Evolutionary conservation across 2,888 invertebrate species (phyloP).

Genomic region (Caenorhabditis virilis): DNA sequence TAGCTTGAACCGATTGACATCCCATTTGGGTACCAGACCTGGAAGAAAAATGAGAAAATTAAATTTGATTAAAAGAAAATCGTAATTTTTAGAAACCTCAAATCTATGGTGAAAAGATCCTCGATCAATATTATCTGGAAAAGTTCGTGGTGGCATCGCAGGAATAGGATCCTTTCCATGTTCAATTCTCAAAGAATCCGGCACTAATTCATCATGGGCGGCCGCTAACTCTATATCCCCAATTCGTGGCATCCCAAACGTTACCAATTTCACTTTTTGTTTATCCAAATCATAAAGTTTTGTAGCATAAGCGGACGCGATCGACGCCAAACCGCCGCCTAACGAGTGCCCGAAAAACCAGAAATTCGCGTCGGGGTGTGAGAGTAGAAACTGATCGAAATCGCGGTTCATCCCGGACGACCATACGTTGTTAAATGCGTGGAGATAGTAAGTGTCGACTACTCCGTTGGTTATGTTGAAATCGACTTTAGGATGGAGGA

Average conservation of each 20-base stretch:
- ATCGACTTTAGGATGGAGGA: slow-evolving; percentile 14
- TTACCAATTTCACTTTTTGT: slow-evolving; percentile 38
- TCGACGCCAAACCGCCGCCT: slow-evolving; percentile 61
- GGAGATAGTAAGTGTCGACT: slow-evolving; percentile 28
- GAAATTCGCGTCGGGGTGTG: slow-evolving; percentile 5
- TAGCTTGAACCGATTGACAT: slow-evolving; percentile 16
- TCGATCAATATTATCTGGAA: slow-evolving; percentile 19
- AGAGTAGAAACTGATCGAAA: slow-evolving; percentile 8
- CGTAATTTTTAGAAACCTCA: no score
- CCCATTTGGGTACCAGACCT: slow-evolving; percentile 35
- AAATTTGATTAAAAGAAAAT: no score
- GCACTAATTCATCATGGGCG: slow-evolving; percentile 57
- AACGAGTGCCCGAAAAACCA: slow-evolving; percentile 56
- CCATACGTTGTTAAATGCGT: slow-evolving; percentile 23
- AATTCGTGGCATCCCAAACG: slow-evolving; percentile 66
- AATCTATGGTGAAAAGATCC: slow-evolving; percentile 29
- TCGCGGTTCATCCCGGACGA: slow-evolving; percentile 13
- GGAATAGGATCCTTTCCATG: slow-evolving; percentile 43
- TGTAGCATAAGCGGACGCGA: slow-evolving; percentile 46
- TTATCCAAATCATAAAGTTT: slow-evolving; percentile 8
- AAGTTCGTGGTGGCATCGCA: slow-evolving; percentile 22
- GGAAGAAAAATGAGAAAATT: background rate
- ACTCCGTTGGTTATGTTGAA: slow-evolving; percentile 24
- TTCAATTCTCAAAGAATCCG: slow-evolving; percentile 50
- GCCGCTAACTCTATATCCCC: slow-evolving; percentile 60